These are phyloP conservation scores for Eutrigla gurnardus DNA, from an alignment of 2,797 vertebrate genomes.

Conservation along the genomic window DNA sequence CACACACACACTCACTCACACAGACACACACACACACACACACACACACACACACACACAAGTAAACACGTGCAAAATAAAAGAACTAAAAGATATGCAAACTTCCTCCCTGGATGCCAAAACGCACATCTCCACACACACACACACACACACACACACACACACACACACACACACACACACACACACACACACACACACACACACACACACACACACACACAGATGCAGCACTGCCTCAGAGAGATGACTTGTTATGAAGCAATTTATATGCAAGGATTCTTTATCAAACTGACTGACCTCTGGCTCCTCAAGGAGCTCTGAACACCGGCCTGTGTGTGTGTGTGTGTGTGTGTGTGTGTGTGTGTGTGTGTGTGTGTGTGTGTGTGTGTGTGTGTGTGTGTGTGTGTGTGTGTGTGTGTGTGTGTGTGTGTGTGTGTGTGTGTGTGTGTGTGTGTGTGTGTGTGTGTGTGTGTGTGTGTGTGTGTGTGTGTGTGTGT, in stretches of 20 bases:
- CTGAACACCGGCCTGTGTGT: conserved; percentile 17
- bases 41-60: conserved; percentile 7
- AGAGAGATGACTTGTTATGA: conserved; percentile 75
- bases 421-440: conserved; percentile 29
- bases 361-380: conserved; percentile 25
- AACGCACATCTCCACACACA: conserved; percentile 23
- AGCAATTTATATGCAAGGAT: conserved; percentile 82
- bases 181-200: conserved; percentile 25
- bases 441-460: conserved; percentile 19
- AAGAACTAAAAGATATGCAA: too few relatives aligned
- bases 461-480: conserved; percentile 3
- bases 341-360: conserved; percentile 18
- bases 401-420: conserved; percentile 13
- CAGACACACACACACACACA: conserved; percentile 25
- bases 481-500: conserved; percentile 21
- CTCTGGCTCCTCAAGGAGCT: conserved; percentile 68
- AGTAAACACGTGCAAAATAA: too few relatives aligned
- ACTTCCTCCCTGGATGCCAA: neutral
- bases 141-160: conserved; percentile 31
- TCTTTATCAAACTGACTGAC: conserved; percentile 79
- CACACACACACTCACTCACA: conserved; percentile 13
- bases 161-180: conserved; percentile 14
- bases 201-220: conserved; percentile 22
- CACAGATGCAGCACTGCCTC: conserved; percentile 29
- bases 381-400: conserved; percentile 19